phyloP scores from a whole-genome alignment of 2,797 vertebrate genomes.

The Coendou prehensilis region DNA sequence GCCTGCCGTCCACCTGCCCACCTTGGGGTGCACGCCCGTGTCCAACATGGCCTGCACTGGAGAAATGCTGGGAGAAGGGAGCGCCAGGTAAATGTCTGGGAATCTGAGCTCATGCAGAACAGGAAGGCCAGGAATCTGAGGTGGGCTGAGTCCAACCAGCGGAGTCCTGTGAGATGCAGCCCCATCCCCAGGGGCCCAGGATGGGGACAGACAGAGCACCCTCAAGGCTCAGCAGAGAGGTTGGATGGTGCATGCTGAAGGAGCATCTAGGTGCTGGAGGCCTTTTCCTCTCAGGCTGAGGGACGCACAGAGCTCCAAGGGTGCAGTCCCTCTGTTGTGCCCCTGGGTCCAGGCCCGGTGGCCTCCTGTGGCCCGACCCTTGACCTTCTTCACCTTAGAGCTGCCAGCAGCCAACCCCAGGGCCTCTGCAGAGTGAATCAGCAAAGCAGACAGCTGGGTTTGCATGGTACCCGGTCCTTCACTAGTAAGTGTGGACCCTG shows the following conservation, averaged over 20 bases:
- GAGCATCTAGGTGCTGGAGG: no score
- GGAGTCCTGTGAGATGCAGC: fast-evolving
- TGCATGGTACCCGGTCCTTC: neutral
- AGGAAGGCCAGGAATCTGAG: fast-evolving
- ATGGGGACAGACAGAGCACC: neutral
- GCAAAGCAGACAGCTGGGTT: fast-evolving
- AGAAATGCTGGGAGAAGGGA: neutral
- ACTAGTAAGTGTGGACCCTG: neutral
- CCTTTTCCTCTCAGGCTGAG: fast-evolving
- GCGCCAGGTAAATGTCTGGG: fast-evolving
- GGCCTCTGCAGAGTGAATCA: neutral
- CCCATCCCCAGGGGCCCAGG: no score
- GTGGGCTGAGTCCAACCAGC: fast-evolving
- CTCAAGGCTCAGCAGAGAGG: no score
- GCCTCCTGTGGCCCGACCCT: no score
- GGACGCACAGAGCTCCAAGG: no score
- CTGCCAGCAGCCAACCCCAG: neutral
- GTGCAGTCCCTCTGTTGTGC: no score
- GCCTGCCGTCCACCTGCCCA: neutral
- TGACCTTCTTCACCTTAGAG: neutral
- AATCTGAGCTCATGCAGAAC: neutral
- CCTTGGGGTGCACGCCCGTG: no score
- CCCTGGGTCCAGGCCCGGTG: neutral
- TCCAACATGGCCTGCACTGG: fast-evolving
- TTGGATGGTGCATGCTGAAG: no score